Evolutionary conservation across 2,888 invertebrate genomes (phyloP).

Genomic region (Imbricaverruca yamaguchii): DNA sequence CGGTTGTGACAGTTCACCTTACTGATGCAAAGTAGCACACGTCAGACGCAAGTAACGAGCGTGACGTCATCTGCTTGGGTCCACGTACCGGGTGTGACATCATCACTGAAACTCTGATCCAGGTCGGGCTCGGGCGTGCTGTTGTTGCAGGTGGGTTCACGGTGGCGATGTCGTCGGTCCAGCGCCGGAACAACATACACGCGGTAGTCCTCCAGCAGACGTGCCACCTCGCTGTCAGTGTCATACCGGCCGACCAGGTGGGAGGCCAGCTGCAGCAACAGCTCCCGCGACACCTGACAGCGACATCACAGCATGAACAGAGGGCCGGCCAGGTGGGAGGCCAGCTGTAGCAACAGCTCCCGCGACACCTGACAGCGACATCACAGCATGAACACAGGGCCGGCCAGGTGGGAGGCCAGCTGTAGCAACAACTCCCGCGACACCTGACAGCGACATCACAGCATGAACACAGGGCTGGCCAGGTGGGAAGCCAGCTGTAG

Average conservation of each 20-base stretch:
- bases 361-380: constrained; percentile 54
- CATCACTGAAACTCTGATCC: not conserved
- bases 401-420: constrained; percentile 76
- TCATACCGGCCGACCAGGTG: constrained; percentile 83
- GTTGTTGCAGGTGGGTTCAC: not conserved
- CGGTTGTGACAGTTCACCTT: no score
- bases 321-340: constrained; percentile 61
- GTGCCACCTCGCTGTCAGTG: constrained; percentile 61
- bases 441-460: constrained; percentile 88
- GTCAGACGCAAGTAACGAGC: no score
- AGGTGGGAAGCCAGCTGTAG: constrained; percentile 82
- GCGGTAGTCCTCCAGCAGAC: constrained; percentile 42
- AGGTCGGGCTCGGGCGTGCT: not conserved
- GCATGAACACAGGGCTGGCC: no score
- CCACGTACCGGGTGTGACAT: not conserved
- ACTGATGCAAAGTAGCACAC: no score
- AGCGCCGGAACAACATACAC: not conserved
- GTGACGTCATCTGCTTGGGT: no score
- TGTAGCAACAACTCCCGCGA: constrained; percentile 76
- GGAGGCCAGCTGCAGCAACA: constrained; percentile 72
- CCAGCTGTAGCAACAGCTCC: constrained; percentile 70
- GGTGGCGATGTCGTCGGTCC: not conserved
- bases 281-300: constrained; percentile 76
- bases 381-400: constrained; percentile 41
- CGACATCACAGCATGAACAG: constrained; percentile 65